Evolutionary conservation across 37 sponge, comb jelly and placozoan genomes (phyloP).

Genomic region (Chondrosia reniformis): DNA sequence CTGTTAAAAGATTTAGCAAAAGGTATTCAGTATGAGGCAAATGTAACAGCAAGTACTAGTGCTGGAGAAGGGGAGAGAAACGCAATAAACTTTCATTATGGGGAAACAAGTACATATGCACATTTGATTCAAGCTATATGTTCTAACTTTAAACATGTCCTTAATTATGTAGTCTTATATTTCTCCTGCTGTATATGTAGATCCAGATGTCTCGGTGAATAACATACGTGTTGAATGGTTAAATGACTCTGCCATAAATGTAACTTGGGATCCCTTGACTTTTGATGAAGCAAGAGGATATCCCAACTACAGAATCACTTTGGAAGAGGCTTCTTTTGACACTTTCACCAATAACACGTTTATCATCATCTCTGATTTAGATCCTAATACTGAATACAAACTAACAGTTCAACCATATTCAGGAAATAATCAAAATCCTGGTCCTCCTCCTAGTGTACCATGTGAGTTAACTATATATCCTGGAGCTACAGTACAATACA

Average conservation of each 20-base stretch:
- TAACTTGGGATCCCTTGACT: not conserved
- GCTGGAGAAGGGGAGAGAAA: too few species aligned
- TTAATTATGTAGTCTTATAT: too few species aligned
- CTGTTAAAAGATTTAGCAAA: too few species aligned
- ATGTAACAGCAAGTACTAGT: too few species aligned
- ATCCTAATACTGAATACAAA: not conserved
- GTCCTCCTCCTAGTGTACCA: not conserved
- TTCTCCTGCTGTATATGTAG: not conserved
- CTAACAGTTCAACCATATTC: not conserved
- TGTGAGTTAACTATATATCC: too few species aligned
- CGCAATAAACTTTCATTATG: too few species aligned
- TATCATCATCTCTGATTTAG: not conserved
- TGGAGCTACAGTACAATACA: too few species aligned
- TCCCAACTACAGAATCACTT: not conserved
- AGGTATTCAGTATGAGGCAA: too few species aligned
- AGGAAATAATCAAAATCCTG: not conserved
- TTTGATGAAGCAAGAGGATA: conserved; percentile 14
- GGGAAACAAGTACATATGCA: too few species aligned
- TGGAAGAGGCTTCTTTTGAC: not conserved
- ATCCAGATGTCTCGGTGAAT: not conserved
- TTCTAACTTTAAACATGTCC: too few species aligned
- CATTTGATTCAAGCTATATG: too few species aligned
- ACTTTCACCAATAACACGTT: not conserved
- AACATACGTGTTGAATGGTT: not conserved
- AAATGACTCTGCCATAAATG: not conserved